Evolutionary conservation across 2,113 vertebrate species (phyloP).

Genomic region (Acrocephalus arundinaceus): DNA sequence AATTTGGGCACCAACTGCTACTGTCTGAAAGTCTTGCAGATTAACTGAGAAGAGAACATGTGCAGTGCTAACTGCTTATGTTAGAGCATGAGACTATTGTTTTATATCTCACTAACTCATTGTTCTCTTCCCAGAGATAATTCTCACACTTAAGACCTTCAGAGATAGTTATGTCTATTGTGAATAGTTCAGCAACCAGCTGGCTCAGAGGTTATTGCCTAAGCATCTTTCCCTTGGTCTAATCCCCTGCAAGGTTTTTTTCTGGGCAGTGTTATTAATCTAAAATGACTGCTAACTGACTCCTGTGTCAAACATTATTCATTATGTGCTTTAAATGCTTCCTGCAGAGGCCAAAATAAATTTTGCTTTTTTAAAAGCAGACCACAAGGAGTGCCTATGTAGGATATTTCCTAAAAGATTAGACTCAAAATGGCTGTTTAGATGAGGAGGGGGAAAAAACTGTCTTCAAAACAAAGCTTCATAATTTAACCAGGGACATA

Average conservation of each 20-base stretch:
- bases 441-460: not conserved
- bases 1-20: slow-evolving; percentile 56
- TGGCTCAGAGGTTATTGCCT: slow-evolving; percentile 53
- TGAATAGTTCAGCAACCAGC: slow-evolving; percentile 51
- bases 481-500: not conserved
- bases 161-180: slow-evolving; percentile 45
- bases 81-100: slow-evolving; percentile 46
- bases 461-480: slow-evolving; percentile 4
- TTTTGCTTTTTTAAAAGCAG: slow-evolving; percentile 11
- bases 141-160: slow-evolving; percentile 54
- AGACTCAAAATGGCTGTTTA: slow-evolving; percentile 26
- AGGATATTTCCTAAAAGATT: slow-evolving; percentile 53
- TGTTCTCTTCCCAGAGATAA: slow-evolving; percentile 51
- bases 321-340: slow-evolving; percentile 60
- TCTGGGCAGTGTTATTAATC: slow-evolving; percentile 57
- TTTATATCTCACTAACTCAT: slow-evolving; percentile 52
- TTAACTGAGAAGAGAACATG: slow-evolving; percentile 30
- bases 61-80: not conserved
- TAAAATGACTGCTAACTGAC: slow-evolving; percentile 61
- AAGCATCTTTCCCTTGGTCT: slow-evolving; percentile 51
- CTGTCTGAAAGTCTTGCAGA: slow-evolving; percentile 42
- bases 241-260: slow-evolving; percentile 59
- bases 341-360: slow-evolving; percentile 60
- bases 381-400: slow-evolving; percentile 3
- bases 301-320: slow-evolving; percentile 59